Evolutionary conservation across 2,888 invertebrate species (phyloP).

Genomic region (Agonopterix arenella): DNA sequence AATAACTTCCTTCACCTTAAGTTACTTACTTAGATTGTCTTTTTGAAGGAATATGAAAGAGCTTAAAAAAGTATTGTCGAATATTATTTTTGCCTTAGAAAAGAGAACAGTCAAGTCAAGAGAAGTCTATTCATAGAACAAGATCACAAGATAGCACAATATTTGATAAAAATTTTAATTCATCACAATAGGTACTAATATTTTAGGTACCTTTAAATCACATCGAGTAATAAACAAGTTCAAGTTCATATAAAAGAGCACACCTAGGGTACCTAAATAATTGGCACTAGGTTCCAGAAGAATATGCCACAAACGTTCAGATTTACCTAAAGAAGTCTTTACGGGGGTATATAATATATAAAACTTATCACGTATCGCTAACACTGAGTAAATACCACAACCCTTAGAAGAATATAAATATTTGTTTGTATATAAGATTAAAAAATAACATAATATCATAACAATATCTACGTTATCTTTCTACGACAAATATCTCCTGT

Average conservation of each 20-base stretch:
- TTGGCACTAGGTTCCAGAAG: too few species aligned
- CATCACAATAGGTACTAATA: slow-evolving; percentile 14
- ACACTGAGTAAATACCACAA: slow-evolving; percentile 58
- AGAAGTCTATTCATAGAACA: slow-evolving; percentile 36
- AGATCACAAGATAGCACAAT: slow-evolving; percentile 54
- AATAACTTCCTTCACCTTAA: slow-evolving; percentile 25
- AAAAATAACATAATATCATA: neutral
- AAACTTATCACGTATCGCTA: slow-evolving; percentile 26
- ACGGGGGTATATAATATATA: slow-evolving; percentile 21
- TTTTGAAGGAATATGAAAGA: slow-evolving; percentile 31
- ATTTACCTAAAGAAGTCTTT: slow-evolving; percentile 1
- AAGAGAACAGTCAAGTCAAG: slow-evolving; percentile 41
- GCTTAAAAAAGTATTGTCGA: slow-evolving; percentile 55
- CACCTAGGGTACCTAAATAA: too few species aligned
- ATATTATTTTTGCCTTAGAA: slow-evolving; percentile 39
- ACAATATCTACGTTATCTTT: too few species aligned
- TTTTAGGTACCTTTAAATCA: slow-evolving; percentile 27
- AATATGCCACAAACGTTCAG: too few species aligned
- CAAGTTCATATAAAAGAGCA: slow-evolving; percentile 10
- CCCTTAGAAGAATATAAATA: slow-evolving; percentile 28
- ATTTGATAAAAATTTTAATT: slow-evolving; percentile 21
- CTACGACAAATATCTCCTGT: too few species aligned
- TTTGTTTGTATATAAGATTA: neutral
- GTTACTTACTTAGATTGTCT: slow-evolving; percentile 2
- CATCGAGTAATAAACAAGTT: slow-evolving; percentile 30